phyloP scores from a whole-genome alignment of 1,140 invertebrate genomes.

The Colletes gigas region DNA sequence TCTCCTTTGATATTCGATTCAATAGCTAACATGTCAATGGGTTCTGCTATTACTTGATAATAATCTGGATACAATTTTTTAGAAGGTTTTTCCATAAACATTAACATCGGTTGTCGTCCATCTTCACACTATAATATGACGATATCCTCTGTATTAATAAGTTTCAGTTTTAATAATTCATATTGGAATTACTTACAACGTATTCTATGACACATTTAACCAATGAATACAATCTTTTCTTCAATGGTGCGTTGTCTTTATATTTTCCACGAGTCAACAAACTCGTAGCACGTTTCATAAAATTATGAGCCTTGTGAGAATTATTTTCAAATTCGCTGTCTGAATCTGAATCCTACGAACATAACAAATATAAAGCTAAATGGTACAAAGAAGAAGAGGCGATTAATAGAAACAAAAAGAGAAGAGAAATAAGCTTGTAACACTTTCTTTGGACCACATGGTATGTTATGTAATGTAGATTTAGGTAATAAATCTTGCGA shows the following conservation, averaged over 20 bases:
- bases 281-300: constrained; percentile 81
- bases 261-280: constrained; percentile 82
- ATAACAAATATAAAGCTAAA: not conserved
- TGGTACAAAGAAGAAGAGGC: too few species aligned
- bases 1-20: constrained; percentile 93
- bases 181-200: constrained; percentile 83
- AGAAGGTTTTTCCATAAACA: constrained; percentile 98
- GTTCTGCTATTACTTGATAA: constrained; percentile 95
- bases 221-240: constrained; percentile 87
- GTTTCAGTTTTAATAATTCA: not conserved
- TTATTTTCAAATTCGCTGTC: constrained; percentile 81
- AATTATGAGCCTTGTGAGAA: constrained; percentile 73
- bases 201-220: constrained; percentile 90
- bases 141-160: constrained; percentile 21
- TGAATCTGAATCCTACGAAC: constrained; percentile 81
- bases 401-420: too few species aligned
- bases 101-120: constrained; percentile 91
- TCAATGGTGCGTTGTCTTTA: constrained; percentile 85
- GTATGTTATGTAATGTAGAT: too few species aligned
- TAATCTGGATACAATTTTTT: constrained; percentile 98
- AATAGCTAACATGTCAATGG: constrained; percentile 97
- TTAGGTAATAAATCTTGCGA: too few species aligned
- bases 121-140: constrained; percentile 84
- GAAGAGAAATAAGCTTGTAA: too few species aligned
- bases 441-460: too few species aligned